Conservation (phyloP, 1,140 invertebrate genomes). For the Philaenus spumarius region DNA sequence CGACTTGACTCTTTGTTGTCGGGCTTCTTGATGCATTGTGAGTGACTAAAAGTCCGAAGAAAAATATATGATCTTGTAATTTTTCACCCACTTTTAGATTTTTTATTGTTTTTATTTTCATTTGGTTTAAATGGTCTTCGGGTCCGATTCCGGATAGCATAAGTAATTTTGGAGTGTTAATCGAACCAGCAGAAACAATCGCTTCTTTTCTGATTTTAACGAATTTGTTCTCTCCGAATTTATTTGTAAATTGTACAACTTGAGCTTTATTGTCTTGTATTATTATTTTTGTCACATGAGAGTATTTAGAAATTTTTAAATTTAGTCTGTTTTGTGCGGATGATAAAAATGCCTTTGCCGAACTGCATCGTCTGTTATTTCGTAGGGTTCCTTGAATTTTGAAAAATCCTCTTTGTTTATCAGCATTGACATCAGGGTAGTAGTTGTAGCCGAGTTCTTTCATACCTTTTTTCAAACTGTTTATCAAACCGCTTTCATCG, state of each 20-base stretch:
- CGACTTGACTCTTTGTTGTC: not conserved
- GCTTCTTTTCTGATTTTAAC: slow-evolving; percentile 50
- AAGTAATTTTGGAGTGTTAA: slow-evolving; percentile 70
- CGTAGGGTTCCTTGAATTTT: slow-evolving; percentile 35
- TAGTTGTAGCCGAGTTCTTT: slow-evolving; percentile 81
- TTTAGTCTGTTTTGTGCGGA: slow-evolving; percentile 53
- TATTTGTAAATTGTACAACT: slow-evolving; percentile 37
- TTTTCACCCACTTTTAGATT: slow-evolving; percentile 61
- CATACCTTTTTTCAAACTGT: slow-evolving; percentile 47
- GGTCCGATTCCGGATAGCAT: slow-evolving; percentile 85
- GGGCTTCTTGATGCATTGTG: slow-evolving; percentile 10
- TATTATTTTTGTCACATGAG: slow-evolving; percentile 53
- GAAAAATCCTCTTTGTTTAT: slow-evolving; percentile 44
- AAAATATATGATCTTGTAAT: slow-evolving; percentile 64
- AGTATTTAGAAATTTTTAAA: slow-evolving; percentile 49
- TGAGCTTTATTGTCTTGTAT: slow-evolving; percentile 49
- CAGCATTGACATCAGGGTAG: slow-evolving; percentile 80
- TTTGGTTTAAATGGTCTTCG: slow-evolving; percentile 55
- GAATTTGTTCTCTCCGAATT: slow-evolving; percentile 38
- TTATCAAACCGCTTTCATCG: slow-evolving; percentile 45
- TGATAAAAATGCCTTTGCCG: slow-evolving; percentile 44
- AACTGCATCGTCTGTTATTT: slow-evolving; percentile 14
- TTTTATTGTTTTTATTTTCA: slow-evolving; percentile 60
- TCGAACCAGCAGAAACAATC: slow-evolving; percentile 67
- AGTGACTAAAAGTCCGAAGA: slow-evolving; percentile 11